Percentiles rank a stretch among this genome's conserved stretches.
Evolutionary conservation across 2,888 invertebrate genomes (phyloP).

Genomic region (Trachelus stipa): DNA sequence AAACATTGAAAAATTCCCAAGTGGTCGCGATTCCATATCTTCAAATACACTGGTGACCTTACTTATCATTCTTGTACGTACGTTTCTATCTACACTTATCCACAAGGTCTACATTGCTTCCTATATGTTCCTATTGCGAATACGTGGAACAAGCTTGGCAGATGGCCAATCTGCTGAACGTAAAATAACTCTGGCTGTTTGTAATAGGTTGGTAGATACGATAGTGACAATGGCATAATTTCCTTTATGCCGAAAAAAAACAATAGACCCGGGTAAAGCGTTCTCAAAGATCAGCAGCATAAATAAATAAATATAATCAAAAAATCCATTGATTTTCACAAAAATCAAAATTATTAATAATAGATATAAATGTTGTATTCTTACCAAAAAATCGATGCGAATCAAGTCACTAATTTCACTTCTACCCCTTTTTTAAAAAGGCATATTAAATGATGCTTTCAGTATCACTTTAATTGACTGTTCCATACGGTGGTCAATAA

Average conservation of each 20-base stretch:
- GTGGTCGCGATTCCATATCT: not conserved
- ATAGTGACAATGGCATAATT: slow-evolving; percentile 41
- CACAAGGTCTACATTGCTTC: not conserved
- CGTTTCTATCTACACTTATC: not conserved
- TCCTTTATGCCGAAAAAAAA: slow-evolving; percentile 37
- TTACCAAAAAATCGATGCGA: not conserved
- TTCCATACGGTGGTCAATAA: no score
- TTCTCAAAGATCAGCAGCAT: not conserved
- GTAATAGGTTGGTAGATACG: slow-evolving; percentile 15
- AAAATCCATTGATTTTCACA: not conserved
- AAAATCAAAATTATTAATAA: not conserved
- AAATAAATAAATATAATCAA: not conserved
- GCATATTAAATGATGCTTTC: no score
- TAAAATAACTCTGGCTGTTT: slow-evolving; percentile 47
- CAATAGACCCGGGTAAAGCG: slow-evolving; percentile 19
- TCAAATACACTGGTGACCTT: not conserved
- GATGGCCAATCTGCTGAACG: slow-evolving; percentile 43
- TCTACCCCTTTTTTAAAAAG: no score
- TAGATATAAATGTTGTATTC: not conserved
- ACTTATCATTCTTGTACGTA: not conserved
- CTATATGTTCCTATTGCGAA: not conserved
- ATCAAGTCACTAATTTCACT: no score
- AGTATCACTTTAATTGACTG: no score
- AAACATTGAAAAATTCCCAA: not conserved
- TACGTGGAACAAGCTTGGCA: slow-evolving; percentile 46